These are phyloP conservation scores for Helostoma temminkii DNA, from an alignment of 2,797 vertebrate species.

Conservation along the genomic window DNA sequence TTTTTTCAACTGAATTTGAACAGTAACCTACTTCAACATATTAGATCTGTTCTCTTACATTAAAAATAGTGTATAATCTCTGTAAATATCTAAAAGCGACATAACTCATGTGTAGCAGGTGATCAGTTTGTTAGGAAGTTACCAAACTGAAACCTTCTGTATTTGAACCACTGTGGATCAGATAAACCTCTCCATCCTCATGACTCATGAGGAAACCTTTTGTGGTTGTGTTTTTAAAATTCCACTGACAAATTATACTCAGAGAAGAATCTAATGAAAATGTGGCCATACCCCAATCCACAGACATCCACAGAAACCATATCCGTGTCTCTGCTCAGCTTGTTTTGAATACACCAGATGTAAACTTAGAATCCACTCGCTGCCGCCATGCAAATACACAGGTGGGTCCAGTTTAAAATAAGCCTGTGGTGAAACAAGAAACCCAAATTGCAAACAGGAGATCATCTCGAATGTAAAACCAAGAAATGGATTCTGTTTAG, in stretches of 20 bases:
- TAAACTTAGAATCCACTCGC: constrained; percentile 36
- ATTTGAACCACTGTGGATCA: background rate
- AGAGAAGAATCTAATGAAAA: constrained; percentile 48
- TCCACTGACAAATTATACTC: constrained; percentile 34
- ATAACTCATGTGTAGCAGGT: background rate
- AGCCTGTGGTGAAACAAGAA: constrained; percentile 54
- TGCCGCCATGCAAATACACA: constrained; percentile 61
- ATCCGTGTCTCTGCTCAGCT: constrained; percentile 42
- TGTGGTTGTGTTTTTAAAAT: constrained; percentile 21
- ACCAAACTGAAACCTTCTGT: background rate
- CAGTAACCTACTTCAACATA: too few species aligned
- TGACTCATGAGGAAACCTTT: constrained; percentile 15
- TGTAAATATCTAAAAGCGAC: background rate
- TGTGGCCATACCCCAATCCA: constrained; percentile 31
- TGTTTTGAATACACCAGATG: constrained; percentile 53
- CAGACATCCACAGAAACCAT: constrained; percentile 29
- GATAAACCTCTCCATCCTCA: background rate
- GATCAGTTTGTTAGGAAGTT: background rate
- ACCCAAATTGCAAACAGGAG: constrained; percentile 61
- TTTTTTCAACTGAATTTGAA: too few species aligned
- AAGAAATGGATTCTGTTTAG: constrained; percentile 44
- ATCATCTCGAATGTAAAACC: constrained; percentile 39
- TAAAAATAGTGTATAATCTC: background rate
- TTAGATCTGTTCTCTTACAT: too few species aligned
- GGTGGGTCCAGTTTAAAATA: constrained; percentile 60